These are phyloP conservation scores for Gavia stellata DNA, from an alignment of 2,113 vertebrate genomes.

Conservation along the genomic window DNA sequence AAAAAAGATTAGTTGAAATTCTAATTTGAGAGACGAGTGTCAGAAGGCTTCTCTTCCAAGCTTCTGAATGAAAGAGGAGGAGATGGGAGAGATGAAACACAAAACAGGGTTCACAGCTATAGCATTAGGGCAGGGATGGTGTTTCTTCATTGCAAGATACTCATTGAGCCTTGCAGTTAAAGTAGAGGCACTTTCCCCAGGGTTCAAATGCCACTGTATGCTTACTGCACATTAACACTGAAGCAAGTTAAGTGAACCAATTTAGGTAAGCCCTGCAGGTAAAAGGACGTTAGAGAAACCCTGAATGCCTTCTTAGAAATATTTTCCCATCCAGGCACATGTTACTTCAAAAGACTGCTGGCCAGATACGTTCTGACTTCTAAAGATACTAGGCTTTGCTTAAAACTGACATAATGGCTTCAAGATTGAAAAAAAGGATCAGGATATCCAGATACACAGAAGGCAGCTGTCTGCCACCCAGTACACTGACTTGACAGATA, in stretches of 20 bases:
- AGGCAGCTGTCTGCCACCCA: background rate
- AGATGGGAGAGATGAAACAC: slow-evolving; percentile 34
- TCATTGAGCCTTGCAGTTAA: slow-evolving; percentile 14
- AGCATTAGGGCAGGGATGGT: slow-evolving; percentile 39
- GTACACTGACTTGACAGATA: background rate
- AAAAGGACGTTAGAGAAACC: background rate
- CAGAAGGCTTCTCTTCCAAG: slow-evolving; percentile 34
- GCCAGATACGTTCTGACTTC: background rate
- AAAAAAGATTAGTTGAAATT: slow-evolving; percentile 23
- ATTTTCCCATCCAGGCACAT: background rate
- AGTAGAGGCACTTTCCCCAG: slow-evolving; percentile 60
- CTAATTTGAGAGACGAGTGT: background rate
- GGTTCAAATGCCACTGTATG: background rate
- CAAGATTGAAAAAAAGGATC: background rate
- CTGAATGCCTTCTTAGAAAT: background rate
- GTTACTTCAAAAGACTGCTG: background rate
- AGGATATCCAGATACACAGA: background rate
- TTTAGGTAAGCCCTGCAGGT: slow-evolving; percentile 23
- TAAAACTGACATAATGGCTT: background rate
- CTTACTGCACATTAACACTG: slow-evolving; percentile 6
- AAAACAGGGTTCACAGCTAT: slow-evolving; percentile 34
- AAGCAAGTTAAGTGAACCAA: slow-evolving; percentile 61
- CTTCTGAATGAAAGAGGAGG: slow-evolving; percentile 32
- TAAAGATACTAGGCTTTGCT: background rate
- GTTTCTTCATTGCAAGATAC: slow-evolving; percentile 47